Base-by-base conservation (phyloP, 2,888 invertebrate species). In the Drosophila mimetica region DNA sequence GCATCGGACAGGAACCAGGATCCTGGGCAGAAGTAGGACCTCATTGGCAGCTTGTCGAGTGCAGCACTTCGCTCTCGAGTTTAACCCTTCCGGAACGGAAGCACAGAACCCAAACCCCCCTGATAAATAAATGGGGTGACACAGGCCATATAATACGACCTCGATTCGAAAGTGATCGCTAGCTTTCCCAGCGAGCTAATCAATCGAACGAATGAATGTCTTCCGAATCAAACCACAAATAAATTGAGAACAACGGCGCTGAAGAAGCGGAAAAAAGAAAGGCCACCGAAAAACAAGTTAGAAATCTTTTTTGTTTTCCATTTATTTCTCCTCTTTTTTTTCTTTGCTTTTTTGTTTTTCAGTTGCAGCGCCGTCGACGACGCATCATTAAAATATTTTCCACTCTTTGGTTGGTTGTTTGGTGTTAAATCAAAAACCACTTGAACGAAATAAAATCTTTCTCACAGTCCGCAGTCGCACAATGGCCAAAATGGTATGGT, bases 381-480 rank as follows among this genome's bases (percentile, higher is more conserved):
- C 83, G 80, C 84, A 83, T 83, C 83, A 83, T 83, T 83, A 83
- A 83, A 83, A 88, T 83, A 88, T 83, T 83, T 84, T 78, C 86
- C 87, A 86, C 65, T 83, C 76, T 71, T 77, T 58, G 64, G 47
- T 47, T 75, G 54, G 25, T 36, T 46, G 60, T 69, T 75, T 87
- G 81, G 81, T 82, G 81, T 87, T 82, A 82, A 85, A 82, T 82
- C 82, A 82, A 82, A 82, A 82, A 82, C 86, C 82, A 88, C 88
- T 82, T 82, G 82, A 88, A 88, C 82, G 86, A 81, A 88, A 84
- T 83, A 84, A 84, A 84, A 84, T 81, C 84, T 79, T 86, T 84
- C 84, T 88, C 84, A 84, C 88, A 88, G 86, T 87, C 88, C 63
- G 60, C 77, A 64, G 64, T 52, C 63, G 36, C 42, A 79, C 76